A percentile compares a stretch with the other conserved stretches of the same genome.
phyloP scores from a whole-genome alignment of 53 echinoderm and acorn worm species.

The Hippasteria phrygiana region DNA sequence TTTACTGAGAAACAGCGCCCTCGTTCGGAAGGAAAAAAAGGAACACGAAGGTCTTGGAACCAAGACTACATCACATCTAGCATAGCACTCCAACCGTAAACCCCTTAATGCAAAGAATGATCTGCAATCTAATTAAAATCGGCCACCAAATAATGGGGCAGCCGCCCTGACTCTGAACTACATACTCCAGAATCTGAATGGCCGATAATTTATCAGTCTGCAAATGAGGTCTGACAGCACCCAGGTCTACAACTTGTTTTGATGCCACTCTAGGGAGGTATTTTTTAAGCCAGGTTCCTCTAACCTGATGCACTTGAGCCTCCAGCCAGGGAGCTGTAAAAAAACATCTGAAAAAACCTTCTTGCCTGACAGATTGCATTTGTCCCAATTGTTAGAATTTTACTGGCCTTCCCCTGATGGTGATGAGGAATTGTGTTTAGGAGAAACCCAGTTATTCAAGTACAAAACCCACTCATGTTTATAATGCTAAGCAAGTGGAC shows the following conservation, averaged over 20 bases:
- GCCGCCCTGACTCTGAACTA: background rate
- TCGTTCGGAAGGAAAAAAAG: no score
- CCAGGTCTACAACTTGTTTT: background rate
- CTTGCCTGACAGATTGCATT: background rate
- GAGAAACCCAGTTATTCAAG: background rate
- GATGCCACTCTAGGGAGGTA: constrained; percentile 28
- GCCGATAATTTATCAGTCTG: constrained; percentile 15
- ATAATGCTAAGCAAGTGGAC: background rate
- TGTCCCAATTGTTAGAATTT: background rate
- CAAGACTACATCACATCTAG: no score
- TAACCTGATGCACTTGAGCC: background rate
- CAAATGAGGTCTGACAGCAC: background rate
- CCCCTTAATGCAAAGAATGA: background rate
- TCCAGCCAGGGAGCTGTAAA: background rate
- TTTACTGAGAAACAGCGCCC: no score
- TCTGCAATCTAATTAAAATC: constrained; percentile 47
- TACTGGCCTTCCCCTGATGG: constrained; percentile 5
- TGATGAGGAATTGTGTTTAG: background rate
- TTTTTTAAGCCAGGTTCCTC: constrained; percentile 16
- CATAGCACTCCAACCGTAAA: background rate
- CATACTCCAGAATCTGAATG: background rate
- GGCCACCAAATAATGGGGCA: background rate
- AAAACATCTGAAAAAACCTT: constrained; percentile 8
- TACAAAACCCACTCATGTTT: background rate
- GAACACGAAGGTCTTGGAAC: no score